Evolutionary conservation across 1,140 invertebrate genomes (phyloP).

Genomic region (Diachasmimorpha longicaudata): DNA sequence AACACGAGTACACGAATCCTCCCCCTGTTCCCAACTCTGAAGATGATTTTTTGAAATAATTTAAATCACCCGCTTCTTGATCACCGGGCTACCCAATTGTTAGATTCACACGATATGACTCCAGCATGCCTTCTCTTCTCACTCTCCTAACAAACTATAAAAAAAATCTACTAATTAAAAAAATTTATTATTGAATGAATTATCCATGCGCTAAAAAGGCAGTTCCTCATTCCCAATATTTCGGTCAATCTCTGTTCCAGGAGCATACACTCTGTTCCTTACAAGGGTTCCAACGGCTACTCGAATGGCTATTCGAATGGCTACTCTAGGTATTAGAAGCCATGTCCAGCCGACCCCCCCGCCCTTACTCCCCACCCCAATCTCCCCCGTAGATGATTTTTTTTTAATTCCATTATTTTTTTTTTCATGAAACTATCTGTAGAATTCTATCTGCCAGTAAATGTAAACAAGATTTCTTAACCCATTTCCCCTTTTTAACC

Average conservation of each 20-base stretch:
- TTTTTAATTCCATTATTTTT: slow-evolving; percentile 25
- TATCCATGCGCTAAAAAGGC: slow-evolving; percentile 18
- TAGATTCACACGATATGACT: not conserved
- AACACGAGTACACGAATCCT: slow-evolving; percentile 2
- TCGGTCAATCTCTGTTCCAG: slow-evolving; percentile 63
- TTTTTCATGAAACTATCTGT: slow-evolving; percentile 31
- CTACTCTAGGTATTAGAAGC: slow-evolving; percentile 64
- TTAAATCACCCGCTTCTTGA: not conserved
- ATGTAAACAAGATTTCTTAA: slow-evolving; percentile 9
- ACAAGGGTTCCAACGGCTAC: slow-evolving; percentile 64
- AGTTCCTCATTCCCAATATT: slow-evolving; percentile 54
- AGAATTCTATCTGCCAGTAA: slow-evolving; percentile 32
- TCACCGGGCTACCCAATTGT: not conserved
- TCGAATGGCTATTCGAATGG: slow-evolving; percentile 64
- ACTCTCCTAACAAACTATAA: not conserved
- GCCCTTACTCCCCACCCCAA: slow-evolving; percentile 26
- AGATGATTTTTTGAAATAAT: not conserved
- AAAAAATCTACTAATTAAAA: not conserved
- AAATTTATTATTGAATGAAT: not conserved
- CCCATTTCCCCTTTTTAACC: slow-evolving; percentile 11
- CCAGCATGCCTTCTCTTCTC: not conserved
- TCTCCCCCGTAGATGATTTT: slow-evolving; percentile 36
- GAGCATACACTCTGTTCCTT: slow-evolving; percentile 64
- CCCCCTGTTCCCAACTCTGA: not conserved
- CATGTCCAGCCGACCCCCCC: slow-evolving; percentile 36